Conservation (phyloP, 2,113 vertebrate genomes). For the Syrrhaptes paradoxus region DNA sequence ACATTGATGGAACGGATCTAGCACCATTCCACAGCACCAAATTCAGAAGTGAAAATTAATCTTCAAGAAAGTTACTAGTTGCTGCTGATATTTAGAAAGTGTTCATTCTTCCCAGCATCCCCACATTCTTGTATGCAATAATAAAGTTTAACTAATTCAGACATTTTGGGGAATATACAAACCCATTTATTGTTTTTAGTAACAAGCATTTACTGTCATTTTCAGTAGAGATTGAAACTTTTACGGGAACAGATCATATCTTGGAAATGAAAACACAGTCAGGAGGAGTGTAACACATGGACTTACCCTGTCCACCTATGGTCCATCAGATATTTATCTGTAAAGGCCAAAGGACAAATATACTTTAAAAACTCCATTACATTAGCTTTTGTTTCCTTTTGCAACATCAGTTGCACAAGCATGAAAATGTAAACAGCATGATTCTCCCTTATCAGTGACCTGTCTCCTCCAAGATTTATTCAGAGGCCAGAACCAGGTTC, state of each 20-base stretch:
- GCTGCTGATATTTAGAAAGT: background rate
- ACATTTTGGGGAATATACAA: background rate
- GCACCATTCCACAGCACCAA: background rate
- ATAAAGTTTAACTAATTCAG: background rate
- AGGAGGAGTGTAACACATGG: background rate
- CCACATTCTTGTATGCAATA: background rate
- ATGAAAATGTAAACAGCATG: background rate
- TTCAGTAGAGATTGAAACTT: background rate
- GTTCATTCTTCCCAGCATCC: background rate
- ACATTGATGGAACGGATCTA: background rate
- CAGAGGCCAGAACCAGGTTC: background rate
- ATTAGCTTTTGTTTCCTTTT: conserved; percentile 33
- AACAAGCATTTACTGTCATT: background rate
- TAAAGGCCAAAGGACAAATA: background rate
- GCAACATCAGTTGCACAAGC: background rate
- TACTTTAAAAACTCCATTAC: background rate
- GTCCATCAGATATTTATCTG: background rate
- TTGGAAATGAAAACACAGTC: background rate
- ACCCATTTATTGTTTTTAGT: background rate
- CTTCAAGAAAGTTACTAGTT: background rate
- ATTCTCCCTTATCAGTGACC: background rate
- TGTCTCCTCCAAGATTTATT: background rate
- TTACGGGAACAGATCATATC: background rate
- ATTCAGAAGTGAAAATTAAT: background rate
- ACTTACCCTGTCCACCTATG: background rate